Base-by-base conservation (phyloP, 2,113 vertebrate species). In the Campylomormyrus numenius region DNA sequence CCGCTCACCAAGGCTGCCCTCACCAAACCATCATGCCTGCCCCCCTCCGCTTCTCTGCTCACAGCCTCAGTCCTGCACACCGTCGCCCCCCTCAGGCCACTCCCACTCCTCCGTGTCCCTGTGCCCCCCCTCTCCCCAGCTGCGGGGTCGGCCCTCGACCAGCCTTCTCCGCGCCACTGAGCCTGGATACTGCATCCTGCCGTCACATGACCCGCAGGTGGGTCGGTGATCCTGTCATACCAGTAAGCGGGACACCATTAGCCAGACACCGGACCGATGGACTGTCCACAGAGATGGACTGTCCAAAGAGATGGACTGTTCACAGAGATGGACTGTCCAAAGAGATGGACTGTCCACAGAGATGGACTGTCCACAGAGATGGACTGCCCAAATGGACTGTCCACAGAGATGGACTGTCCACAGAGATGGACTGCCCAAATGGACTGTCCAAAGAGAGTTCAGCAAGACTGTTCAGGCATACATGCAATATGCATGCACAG, bases 201-300 rank as follows among this genome's bases (percentile, higher is more conserved):
- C 96, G 42, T 94, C 92, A 74, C 93, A 95, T 0, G 96, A 96
- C 2, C 95, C 95, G 90, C 95, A 96, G 96, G 95, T 95, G 92
- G 89, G 91, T 15, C 3, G 1, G 46, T 4, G n/a, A 35, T 52
- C 27, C 24, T 10, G 48, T 21, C 85, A 11, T n/a, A 3, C n/a
- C 58, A 27, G 10, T 66, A 27, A 66, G 24, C n/a, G 3, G 9
- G 58, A 27, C 58, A 66, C 58, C 3, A n/a, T n/a, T 27, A 27
- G 58, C 58, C 58, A 27, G 58, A 27, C n/a, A 27, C n/a, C 24
- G 1, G 58, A 11, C 58, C 24, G 9, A 56, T 56, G 53, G 19
- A 56, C 53, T 50, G 49, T 49, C 48, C 48, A 49, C 10, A 49
- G 10, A 11, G 48, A 3, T 3, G 49, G 49, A 50, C 49, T 50